These are phyloP conservation scores for Mus caroli DNA, from an alignment of 2,797 vertebrate genomes.

Conservation along the genomic window DNA sequence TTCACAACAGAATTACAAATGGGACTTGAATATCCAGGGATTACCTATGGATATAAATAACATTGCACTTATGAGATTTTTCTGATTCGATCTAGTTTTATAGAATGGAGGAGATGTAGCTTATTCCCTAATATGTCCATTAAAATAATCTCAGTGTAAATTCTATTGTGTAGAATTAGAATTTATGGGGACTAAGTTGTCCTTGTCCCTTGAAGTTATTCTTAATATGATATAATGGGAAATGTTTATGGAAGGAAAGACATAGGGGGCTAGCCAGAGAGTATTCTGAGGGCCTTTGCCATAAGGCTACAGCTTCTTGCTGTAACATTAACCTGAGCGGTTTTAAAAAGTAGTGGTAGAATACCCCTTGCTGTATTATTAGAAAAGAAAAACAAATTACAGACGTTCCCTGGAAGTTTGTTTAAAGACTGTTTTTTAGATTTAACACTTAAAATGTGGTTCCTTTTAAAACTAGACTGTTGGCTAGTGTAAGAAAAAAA, in stretches of 20 bases:
- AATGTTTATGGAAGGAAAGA: constrained; percentile 75
- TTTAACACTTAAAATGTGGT: constrained; percentile 67
- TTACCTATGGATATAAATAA: constrained; percentile 84
- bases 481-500: constrained; percentile 41
- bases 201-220: constrained; percentile 81
- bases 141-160: constrained; percentile 79
- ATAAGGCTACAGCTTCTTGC: constrained; percentile 70
- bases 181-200: constrained; percentile 78
- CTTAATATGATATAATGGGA: constrained; percentile 74
- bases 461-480: constrained; percentile 64
- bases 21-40: constrained; percentile 87
- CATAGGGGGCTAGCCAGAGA: constrained; percentile 59
- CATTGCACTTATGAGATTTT: constrained; percentile 69
- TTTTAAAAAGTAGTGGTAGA: constrained; percentile 34
- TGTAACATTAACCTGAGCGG: constrained; percentile 78
- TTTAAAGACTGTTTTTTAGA: constrained; percentile 65
- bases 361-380: constrained; percentile 35
- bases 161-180: constrained; percentile 79
- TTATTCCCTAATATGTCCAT: constrained; percentile 79
- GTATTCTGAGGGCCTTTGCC: constrained; percentile 55
- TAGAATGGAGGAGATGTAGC: constrained; percentile 77
- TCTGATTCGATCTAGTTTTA: constrained; percentile 76
- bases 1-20: constrained; percentile 89
- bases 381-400: constrained; percentile 42
- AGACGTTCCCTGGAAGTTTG: constrained; percentile 74